Evolutionary conservation across 1,140 invertebrate species (phyloP).

Genomic region (Trichomalopsis sarcophagae): DNA sequence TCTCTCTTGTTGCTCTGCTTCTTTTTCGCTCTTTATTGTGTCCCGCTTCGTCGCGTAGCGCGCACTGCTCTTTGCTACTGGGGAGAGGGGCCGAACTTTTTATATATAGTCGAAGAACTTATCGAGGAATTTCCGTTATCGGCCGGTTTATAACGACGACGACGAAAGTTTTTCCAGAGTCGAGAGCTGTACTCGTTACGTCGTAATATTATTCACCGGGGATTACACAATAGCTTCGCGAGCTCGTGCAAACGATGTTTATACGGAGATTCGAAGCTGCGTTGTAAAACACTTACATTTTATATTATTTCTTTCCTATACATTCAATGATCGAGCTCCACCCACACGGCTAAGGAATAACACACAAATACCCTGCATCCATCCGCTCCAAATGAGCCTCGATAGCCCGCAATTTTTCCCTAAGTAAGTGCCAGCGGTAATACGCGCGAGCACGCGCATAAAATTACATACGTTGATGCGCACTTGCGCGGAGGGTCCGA

Average conservation of each 20-base stretch:
- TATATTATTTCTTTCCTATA: neutral
- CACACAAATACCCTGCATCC: neutral
- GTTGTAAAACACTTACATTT: neutral
- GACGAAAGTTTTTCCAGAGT: neutral
- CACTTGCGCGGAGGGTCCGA: neutral
- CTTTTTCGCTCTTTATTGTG: neutral
- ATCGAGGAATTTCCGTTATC: conserved; percentile 1
- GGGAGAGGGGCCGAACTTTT: neutral
- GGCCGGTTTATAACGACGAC: neutral
- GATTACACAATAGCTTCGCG: too few species aligned
- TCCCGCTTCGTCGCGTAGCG: neutral
- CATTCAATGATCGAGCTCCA: neutral
- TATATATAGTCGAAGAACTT: neutral
- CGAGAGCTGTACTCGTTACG: too few species aligned
- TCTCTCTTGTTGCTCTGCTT: neutral
- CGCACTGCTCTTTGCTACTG: neutral
- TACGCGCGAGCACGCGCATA: neutral
- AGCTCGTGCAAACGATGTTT: too few species aligned
- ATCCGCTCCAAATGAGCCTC: neutral
- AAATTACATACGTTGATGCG: conserved; percentile 20
- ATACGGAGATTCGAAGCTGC: neutral
- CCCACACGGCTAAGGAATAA: neutral
- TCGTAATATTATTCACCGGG: too few species aligned
- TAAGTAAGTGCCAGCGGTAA: neutral
- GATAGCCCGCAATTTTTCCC: neutral